Base-by-base conservation (phyloP, 1,140 invertebrate genomes). In the Calliphora vicina region DNA sequence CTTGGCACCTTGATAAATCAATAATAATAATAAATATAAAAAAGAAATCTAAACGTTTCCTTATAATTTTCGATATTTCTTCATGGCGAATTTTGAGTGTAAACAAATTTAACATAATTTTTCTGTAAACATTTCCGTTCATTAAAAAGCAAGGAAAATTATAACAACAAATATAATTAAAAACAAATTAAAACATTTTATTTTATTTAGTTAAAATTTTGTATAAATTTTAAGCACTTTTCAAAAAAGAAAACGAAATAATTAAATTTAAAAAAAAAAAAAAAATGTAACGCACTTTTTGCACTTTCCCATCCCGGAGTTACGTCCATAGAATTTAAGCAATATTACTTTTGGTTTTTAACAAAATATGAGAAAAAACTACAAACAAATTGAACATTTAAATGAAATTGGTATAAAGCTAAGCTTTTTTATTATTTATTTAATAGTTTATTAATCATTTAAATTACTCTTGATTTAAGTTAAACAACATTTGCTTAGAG, bases 321-420 rank as follows among this genome's bases (percentile, higher is more conserved):
- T 84, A 89, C 88, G 88, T 89, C 88, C 88, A 89, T 89, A 89
- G 88, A 86, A 88, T 88, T 85, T 88, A 89, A 89, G 88, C 85
- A 87, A 87, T 81, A 61, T 81, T n/a, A n/a, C 12, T 43, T 72
- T 15, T n/a, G n/a, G 29, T 72, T 72, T 82, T 82, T 72, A 82
- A 43, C 20, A 27, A 23, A 26, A 80, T 2, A 10, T 13, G 57
- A 71, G n/a, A 72, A 71, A n/a, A 45, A 73, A 10, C 23, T 80
- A 80, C n/a, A 50, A 45, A 57, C 10, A 12, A n/a, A 50, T 1
- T 17, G 15, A 50, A 50, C 12, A 50, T 50, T 35, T 35, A 35
- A 35, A 35, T 35, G 35, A 35, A 50, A 50, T 50, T 50, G 45
- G 45, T 25, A 23, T 27, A 78, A 43, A 78, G 74, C 74, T 45